A percentile compares a stretch with the other conserved stretches of the same genome.
Conservation (phyloP, 2,113 vertebrate genomes). For the Sphaerodactylus townsendi region DNA sequence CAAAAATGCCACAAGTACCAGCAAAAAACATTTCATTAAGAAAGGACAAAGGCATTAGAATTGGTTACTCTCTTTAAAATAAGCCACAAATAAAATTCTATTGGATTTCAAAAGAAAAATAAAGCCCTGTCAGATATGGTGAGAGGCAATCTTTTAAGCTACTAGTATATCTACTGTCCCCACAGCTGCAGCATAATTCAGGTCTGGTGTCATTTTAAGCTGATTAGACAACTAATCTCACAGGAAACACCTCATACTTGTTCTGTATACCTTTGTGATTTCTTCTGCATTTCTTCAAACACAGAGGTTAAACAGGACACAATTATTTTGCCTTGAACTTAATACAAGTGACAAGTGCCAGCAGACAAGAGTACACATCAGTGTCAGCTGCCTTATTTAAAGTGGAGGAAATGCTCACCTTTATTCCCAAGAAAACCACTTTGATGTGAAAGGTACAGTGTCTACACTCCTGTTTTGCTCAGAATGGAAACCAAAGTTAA, state of each 20-base stretch:
- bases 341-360: conserved; percentile 51
- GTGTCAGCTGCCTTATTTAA: conserved; percentile 50
- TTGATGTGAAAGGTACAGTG: conserved; percentile 31
- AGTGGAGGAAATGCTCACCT: conserved; percentile 45
- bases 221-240: conserved; percentile 46
- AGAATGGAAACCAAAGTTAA: conserved; percentile 21
- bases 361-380: conserved; percentile 10
- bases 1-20: neutral
- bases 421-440: conserved; percentile 33
- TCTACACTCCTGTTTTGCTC: conserved; percentile 42
- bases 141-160: conserved; percentile 6
- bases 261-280: conserved; percentile 44
- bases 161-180: neutral
- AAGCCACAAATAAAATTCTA: conserved; percentile 8
- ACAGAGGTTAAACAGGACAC: conserved; percentile 52
- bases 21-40: neutral
- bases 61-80: conserved; percentile 14
- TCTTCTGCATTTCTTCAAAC: conserved; percentile 51
- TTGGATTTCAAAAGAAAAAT: conserved; percentile 20
- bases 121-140: neutral
- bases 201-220: conserved; percentile 30
- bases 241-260: conserved; percentile 24
- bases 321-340: conserved; percentile 58
- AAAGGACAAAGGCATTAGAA: conserved; percentile 8
- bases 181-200: neutral